phyloP scores from a whole-genome alignment of 1,140 invertebrate species.

The Diuraphis noxia region DNA sequence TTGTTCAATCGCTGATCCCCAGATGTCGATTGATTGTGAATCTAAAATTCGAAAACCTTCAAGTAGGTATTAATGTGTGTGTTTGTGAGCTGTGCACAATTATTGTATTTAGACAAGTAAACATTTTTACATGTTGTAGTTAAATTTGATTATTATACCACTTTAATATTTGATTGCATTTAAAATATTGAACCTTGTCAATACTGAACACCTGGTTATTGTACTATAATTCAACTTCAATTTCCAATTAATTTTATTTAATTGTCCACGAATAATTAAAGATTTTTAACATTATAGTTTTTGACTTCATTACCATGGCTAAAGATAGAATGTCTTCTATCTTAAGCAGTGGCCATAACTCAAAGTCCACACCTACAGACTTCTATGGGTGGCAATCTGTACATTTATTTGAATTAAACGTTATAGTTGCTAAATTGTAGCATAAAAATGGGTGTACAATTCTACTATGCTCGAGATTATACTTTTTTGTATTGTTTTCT shows the following conservation, averaged over 20 bases:
- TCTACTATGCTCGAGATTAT: too few relatives aligned
- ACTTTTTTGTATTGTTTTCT: too few relatives aligned
- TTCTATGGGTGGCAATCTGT: too few relatives aligned
- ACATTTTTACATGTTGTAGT: not conserved
- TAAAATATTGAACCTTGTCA: not conserved
- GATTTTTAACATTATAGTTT: not conserved
- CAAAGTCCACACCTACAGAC: not conserved
- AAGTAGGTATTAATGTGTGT: not conserved
- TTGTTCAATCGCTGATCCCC: not conserved
- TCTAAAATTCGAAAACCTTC: not conserved
- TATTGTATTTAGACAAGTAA: not conserved
- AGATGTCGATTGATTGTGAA: not conserved
- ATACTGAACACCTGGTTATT: too few relatives aligned
- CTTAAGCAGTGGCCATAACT: too few relatives aligned
- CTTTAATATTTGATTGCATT: not conserved
- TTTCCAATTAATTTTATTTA: not conserved
- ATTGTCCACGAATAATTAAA: not conserved
- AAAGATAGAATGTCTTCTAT: too few relatives aligned
- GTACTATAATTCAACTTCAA: not conserved
- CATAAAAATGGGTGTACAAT: too few relatives aligned
- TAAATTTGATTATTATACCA: not conserved
- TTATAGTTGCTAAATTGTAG: too few relatives aligned
- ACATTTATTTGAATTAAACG: too few relatives aligned
- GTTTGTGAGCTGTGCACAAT: not conserved
- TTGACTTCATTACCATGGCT: too few relatives aligned